Conservation (phyloP, 2,797 vertebrate genomes). For the Pangasius sanitwongsei region DNA sequence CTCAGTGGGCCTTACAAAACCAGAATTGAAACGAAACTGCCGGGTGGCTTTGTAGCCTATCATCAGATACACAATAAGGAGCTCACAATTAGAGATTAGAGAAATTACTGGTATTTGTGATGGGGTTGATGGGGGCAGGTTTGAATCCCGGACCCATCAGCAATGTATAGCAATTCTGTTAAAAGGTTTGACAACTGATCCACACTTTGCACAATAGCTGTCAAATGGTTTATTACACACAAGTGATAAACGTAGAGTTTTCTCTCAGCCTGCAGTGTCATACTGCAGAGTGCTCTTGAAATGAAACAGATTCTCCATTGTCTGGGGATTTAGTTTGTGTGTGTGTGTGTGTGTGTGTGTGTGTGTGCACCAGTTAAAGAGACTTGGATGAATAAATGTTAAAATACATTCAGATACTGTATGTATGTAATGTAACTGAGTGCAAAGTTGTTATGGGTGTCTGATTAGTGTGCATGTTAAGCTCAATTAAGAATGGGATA, state of each 20-base stretch:
- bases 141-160: conserved; percentile 39
- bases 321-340: conserved; percentile 32
- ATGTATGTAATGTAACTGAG: conserved; percentile 41
- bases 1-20: conserved; percentile 60
- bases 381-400: conserved; percentile 26
- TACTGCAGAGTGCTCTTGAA: conserved; percentile 40
- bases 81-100: conserved; percentile 35
- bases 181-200: conserved; percentile 45
- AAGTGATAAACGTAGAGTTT: conserved; percentile 42
- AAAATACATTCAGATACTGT: conserved; percentile 27
- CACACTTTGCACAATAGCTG: conserved; percentile 55
- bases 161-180: conserved; percentile 30
- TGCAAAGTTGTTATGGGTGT: conserved; percentile 44
- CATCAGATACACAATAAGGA: conserved; percentile 9
- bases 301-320: conserved; percentile 40
- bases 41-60: conserved; percentile 14
- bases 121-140: conserved; percentile 50
- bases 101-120: conserved; percentile 33
- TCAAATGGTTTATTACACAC: conserved; percentile 43
- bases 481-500: conserved; percentile 34
- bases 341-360: not conserved
- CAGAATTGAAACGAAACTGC: conserved; percentile 33
- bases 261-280: conserved; percentile 39
- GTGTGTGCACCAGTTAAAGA: conserved; percentile 24
- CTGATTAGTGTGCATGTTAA: conserved; percentile 53